Conservation (phyloP, 2,113 vertebrate genomes). For the Phalacrocorax pelagicus region DNA sequence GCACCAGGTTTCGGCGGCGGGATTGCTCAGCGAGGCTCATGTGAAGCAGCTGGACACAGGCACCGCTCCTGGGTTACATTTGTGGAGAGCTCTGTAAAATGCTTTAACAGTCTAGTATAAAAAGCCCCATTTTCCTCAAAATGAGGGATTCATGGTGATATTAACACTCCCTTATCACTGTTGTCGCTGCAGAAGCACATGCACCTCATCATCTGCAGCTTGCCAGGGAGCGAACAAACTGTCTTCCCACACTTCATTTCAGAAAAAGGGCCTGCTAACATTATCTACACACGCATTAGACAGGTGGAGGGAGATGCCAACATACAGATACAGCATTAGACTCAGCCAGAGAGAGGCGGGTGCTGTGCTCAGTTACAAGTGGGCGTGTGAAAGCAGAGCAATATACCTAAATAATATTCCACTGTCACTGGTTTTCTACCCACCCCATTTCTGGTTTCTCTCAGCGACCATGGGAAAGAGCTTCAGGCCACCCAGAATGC, state of each 20-base stretch:
- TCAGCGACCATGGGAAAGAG: not conserved
- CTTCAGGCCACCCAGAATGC: constrained; percentile 33
- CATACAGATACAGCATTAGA: not conserved
- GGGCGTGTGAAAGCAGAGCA: not conserved
- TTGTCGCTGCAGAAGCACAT: constrained; percentile 1
- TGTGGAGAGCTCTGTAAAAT: not conserved
- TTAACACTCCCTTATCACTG: constrained; percentile 28
- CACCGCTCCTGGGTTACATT: not conserved
- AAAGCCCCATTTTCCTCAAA: not conserved
- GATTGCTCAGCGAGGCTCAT: not conserved
- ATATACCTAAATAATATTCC: not conserved
- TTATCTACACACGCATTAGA: not conserved
- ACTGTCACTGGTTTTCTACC: not conserved
- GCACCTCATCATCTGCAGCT: constrained; percentile 34
- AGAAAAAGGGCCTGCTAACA: not conserved
- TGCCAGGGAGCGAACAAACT: not conserved
- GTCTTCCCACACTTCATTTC: not conserved
- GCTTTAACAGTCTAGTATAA: not conserved
- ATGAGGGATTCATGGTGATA: not conserved
- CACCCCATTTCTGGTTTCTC: not conserved
- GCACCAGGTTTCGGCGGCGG: not conserved
- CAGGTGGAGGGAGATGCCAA: not conserved
- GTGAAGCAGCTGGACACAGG: not conserved
- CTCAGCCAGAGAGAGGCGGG: not conserved
- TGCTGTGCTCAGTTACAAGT: not conserved